Evolutionary conservation across 2,113 vertebrate species (phyloP), one percentile per base, ranked within the genome.

Genomic region (Elanoides forficatus): DNA sequence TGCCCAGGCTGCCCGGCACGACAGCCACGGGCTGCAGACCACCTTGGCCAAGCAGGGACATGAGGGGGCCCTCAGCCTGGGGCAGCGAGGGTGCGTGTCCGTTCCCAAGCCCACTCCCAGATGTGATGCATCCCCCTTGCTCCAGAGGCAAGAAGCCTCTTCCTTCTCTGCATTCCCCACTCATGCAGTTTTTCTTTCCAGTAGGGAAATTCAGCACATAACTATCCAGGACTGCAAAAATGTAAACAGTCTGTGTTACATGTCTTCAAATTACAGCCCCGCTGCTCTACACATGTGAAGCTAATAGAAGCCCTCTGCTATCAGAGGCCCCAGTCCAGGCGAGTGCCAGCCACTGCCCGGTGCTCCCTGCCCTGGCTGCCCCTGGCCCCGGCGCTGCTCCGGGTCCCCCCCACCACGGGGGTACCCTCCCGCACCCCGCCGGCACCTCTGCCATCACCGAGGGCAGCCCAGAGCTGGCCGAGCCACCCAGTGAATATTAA

Each of bases 171-270:
- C 97, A 94, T 95, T 96, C 95, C 93, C 96, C 4, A 1, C 92
- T 96, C 76, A 42, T 88, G 92, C 95, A 93, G 90, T 95, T 88
- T 94, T 95, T 91, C 94, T 95, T 96, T 97, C 96, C 97, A 96
- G 88, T 68, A 82, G 95, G 84, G 96, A 96, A 94, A 95, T 90
- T 91, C 94, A 93, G 95, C 91, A 11, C 95, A 76, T 67, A 83
- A 60, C 96, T 60, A 74, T 76, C 92, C 93, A 82, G 93, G 95
- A 65, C 26, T 96, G 86, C 92, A 97, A 73, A 94, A 96, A 96
- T 96, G 96, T 96, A 95, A 97, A 93, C 94, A 96, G 92, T 85
- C 91, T 92, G 95, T 76, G 75, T 80, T 91, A 88, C 93, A 80
- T 90, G 95, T 95, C 94, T 95, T 96, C 96, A 86, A 59, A 90